These are phyloP conservation scores for Blennius ocellaris DNA, from an alignment of 2,113 vertebrate species.

Conservation along the genomic window DNA sequence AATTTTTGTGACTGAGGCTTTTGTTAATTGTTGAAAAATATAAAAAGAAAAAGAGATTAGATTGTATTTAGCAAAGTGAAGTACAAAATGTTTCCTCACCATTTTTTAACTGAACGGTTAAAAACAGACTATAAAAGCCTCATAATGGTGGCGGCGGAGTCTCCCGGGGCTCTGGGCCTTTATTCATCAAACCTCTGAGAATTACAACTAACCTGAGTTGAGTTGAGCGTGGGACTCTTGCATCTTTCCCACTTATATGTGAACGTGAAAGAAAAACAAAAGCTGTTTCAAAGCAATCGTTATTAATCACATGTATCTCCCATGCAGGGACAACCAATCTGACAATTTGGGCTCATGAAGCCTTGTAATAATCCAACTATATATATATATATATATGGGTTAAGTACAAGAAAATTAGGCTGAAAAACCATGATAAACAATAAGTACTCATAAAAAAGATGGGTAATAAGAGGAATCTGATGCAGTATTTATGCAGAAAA, in stretches of 20 bases:
- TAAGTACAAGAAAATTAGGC: not conserved
- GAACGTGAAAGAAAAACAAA: too few species aligned
- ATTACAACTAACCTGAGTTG: not conserved
- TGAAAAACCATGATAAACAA: not conserved
- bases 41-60: constrained; percentile 14
- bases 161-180: not conserved
- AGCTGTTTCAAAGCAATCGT: too few species aligned
- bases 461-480: too few species aligned
- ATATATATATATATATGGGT: not conserved
- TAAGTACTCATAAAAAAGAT: too few species aligned
- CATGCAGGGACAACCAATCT: constrained; percentile 1
- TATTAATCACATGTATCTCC: not conserved
- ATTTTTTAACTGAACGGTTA: not conserved
- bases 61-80: constrained; percentile 4
- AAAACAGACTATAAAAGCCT: constrained; percentile 4
- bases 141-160: not conserved
- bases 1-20: constrained; percentile 4
- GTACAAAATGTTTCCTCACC: not conserved
- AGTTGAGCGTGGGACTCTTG: too few species aligned
- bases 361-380: too few species aligned
- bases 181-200: constrained; percentile 30
- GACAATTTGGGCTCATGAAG: not conserved
- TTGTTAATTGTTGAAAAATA: not conserved
- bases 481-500: too few species aligned
- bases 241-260: too few species aligned